Conservation (phyloP, 2,113 vertebrate species). For the Corydoras maculifer region DNA sequence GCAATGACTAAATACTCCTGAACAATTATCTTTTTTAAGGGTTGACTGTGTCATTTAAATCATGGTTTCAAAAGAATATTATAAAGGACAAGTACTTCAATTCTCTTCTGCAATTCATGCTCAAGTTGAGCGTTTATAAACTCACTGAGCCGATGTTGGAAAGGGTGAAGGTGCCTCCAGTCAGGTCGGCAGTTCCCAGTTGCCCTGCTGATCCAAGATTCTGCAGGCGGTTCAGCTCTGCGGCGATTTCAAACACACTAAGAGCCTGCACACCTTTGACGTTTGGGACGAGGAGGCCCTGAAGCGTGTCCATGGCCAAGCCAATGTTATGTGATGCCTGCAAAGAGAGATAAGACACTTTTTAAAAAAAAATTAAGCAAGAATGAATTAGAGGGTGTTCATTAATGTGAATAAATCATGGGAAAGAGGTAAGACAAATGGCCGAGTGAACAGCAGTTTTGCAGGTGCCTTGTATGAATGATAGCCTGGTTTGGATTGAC, state of each 20-base stretch:
- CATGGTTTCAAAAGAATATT: background rate
- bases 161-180: slow-evolving; percentile 86
- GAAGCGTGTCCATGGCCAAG: slow-evolving; percentile 38
- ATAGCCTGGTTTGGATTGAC: too few species aligned
- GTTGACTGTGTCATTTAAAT: too few species aligned
- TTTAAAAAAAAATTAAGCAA: background rate
- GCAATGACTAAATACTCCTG: too few species aligned
- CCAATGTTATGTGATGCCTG: slow-evolving; percentile 39
- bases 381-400: too few species aligned
- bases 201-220: slow-evolving; percentile 72
- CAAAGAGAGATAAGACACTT: too few species aligned
- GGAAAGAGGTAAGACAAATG: too few species aligned
- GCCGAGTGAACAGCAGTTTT: too few species aligned
- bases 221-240: slow-evolving; percentile 83
- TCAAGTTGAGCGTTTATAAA: background rate
- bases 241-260: slow-evolving; percentile 81
- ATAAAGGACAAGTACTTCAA: background rate
- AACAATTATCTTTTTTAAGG: too few species aligned
- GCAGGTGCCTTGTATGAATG: too few species aligned
- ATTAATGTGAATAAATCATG: too few species aligned
- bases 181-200: slow-evolving; percentile 77
- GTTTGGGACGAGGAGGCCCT: slow-evolving; percentile 65
- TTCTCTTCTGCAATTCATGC: background rate
- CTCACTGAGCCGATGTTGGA: slow-evolving; percentile 95
- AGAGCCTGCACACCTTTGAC: slow-evolving; percentile 82